Evolutionary conservation across 1,140 invertebrate species (phyloP), one percentile per base, ranked within the genome.

Genomic region (Drosophila bocqueti): DNA sequence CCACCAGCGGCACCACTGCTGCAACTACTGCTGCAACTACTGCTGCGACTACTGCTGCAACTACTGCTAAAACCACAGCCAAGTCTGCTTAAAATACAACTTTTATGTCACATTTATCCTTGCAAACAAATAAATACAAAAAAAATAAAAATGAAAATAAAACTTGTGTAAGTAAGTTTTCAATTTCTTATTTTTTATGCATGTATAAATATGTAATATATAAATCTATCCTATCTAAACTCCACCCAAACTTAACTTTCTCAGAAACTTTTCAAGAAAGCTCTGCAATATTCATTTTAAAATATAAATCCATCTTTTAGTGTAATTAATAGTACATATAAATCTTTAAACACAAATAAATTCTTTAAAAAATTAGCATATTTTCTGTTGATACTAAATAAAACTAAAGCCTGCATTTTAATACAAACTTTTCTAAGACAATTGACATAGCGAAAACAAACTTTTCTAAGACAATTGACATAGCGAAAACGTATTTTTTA

Each of bases 51-150:
- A 34, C 31, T 2, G 31, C 8, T 31, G 31, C 29, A 29, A 29
- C 29, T 29, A 29, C 29, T 29, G 29, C 29, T 29, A 29, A 9
- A 31, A 34, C 31, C 11, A 36, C 47, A 31, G 43, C 15, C 8
- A 40, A 36, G n/a, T 0, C 50, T 9, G 31, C 31, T 11, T 34
- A 34, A 34, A 26, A 18, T 7, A 29, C 4, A 45, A 7, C 7
- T n/a, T 26, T 4, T 26, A 26, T 34, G 18, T 24, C 1, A 26
- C 15, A n/a, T 49, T 36, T 66, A 66, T 59, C 26, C 31, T 42
- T 38, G 63, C 63, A 66, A 47, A 2, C 21, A 66, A 59, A 46
- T 29, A 60, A 66, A 59, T 36, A 34, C 2, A 26, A 10, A 34
- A 34, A 31, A 31, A 34, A 31, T 34, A 34, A 57, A 50, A 16